phyloP scores from a whole-genome alignment of 30 jellyfish, hydroid and myxozoan genomes.

The Aurelia sp. region DNA sequence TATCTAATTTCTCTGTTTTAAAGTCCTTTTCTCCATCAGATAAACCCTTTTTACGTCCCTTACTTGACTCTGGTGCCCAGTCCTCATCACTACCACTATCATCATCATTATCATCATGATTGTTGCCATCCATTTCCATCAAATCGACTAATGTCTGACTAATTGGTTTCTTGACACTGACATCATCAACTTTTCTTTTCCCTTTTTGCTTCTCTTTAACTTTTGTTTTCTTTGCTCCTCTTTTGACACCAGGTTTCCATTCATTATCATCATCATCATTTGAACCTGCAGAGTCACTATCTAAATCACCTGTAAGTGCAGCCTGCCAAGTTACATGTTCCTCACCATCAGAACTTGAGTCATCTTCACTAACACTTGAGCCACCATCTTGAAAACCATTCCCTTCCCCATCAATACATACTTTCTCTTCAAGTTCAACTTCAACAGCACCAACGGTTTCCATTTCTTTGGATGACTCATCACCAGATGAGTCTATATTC shows the following conservation, averaged over 20 bases:
- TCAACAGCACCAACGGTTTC: conserved; percentile 28
- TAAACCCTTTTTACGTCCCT: conserved; percentile 5
- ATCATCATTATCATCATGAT: conserved; percentile 24
- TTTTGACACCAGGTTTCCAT: conserved; percentile 45
- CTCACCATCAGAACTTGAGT: conserved; percentile 8
- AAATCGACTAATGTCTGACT: conserved; percentile 58
- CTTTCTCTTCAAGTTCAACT: conserved; percentile 29
- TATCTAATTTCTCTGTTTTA: background rate
- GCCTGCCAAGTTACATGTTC: conserved; percentile 44
- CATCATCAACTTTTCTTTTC: background rate
- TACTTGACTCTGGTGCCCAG: conserved; percentile 9
- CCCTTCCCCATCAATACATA: background rate
- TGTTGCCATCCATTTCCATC: conserved; percentile 47
- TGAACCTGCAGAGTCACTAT: conserved; percentile 13
- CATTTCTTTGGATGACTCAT: background rate
- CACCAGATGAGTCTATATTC: conserved; percentile 17
- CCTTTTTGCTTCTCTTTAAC: background rate
- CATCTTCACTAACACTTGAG: conserved; percentile 17
- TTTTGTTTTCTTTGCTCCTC: background rate
- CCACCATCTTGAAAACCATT: conserved; percentile 1
- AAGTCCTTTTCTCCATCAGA: background rate
- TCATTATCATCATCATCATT: conserved; percentile 40
- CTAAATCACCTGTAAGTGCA: conserved; percentile 52
- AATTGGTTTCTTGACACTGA: conserved; percentile 25
- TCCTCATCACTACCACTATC: conserved; percentile 7